Conservation (phyloP, 2,888 invertebrate species). For the Gerris lacustris region DNA sequence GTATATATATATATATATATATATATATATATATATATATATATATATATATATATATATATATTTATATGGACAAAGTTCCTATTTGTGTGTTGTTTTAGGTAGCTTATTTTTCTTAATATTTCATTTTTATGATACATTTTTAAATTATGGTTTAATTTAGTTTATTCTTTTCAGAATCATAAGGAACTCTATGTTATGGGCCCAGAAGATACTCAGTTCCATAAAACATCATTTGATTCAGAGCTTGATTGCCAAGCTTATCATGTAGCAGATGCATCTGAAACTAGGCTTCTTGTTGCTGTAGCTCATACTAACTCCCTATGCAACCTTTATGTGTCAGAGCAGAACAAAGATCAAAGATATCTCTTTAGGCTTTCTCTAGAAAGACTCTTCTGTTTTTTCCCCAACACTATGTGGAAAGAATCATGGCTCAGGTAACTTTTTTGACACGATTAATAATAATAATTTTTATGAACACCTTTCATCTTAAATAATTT, state of each 20-base stretch:
- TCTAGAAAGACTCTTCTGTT: constrained; percentile 66
- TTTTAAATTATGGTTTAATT: too few relatives aligned
- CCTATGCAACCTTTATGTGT: constrained; percentile 66
- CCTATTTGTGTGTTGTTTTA: too few relatives aligned
- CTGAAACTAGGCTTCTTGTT: constrained; percentile 56
- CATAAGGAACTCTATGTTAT: constrained; percentile 61
- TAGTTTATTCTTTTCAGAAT: constrained; percentile 31
- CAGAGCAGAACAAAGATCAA: constrained; percentile 48
- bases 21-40: too few relatives aligned
- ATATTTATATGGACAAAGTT: too few relatives aligned
- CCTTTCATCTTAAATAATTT: too few relatives aligned
- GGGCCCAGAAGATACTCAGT: constrained; percentile 52
- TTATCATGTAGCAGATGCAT: constrained; percentile 67
- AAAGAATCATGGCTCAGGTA: constrained; percentile 70
- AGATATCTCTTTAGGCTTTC: constrained; percentile 60
- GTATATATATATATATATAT: too few relatives aligned
- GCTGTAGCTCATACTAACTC: constrained; percentile 66
- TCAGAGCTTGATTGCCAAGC: constrained; percentile 51
- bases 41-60: too few relatives aligned
- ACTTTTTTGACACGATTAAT: not conserved
- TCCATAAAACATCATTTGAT: constrained; percentile 62
- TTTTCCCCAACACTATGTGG: constrained; percentile 71
- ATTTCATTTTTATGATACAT: too few relatives aligned
- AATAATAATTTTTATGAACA: too few relatives aligned
- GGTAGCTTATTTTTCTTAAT: too few relatives aligned